A percentile compares a stretch with the other conserved stretches of the same genome.
These are phyloP conservation scores for Callyntrura sp. DNA, from an alignment of 2,888 invertebrate genomes.

Conservation along the genomic window DNA sequence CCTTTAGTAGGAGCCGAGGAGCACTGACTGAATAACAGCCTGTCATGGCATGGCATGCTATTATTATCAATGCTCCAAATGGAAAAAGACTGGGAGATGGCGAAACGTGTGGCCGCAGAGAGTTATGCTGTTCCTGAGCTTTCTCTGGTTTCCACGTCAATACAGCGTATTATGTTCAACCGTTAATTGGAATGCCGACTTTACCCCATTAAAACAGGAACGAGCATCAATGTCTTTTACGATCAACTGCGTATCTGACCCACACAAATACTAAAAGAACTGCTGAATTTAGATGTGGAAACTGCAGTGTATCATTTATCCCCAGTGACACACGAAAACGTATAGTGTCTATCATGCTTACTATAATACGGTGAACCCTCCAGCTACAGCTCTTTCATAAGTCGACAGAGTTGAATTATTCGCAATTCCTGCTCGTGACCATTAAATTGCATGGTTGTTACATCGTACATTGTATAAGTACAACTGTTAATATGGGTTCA, in stretches of 20 bases:
- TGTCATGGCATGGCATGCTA: background rate
- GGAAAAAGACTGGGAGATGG: background rate
- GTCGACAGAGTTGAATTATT: no score
- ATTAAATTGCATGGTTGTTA: no score
- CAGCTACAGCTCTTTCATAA: no score
- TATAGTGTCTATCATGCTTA: no score
- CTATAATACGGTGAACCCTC: no score
- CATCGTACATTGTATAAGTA: no score
- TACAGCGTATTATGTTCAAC: background rate
- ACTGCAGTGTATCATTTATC: background rate
- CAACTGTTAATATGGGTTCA: no score
- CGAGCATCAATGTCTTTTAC: background rate
- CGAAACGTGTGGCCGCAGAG: no score
- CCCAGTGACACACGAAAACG: background rate
- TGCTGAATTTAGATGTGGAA: background rate
- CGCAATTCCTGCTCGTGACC: no score
- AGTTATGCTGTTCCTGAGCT: background rate
- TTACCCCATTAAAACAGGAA: constrained; percentile 27
- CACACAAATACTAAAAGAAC: background rate
- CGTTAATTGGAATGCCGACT: constrained; percentile 38
- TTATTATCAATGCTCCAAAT: background rate
- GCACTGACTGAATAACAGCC: background rate
- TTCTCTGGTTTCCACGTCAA: background rate
- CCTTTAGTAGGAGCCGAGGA: no score
- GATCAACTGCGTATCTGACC: background rate